Conservation (phyloP, 2,113 vertebrate species). For the Percopsis transmontana region DNA sequence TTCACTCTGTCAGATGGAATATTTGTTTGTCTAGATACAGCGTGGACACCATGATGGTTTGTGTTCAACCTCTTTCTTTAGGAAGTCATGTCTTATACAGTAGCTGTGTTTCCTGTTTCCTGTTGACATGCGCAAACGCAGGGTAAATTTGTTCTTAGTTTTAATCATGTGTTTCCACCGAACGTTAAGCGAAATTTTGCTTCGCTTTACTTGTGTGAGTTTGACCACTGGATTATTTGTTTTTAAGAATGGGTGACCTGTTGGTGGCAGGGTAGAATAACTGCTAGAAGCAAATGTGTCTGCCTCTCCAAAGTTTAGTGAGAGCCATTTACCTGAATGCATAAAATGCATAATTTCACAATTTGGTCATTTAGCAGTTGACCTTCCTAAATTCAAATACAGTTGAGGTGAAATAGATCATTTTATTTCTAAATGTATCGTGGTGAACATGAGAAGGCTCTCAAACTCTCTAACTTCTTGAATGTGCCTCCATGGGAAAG, state of each 20-base stretch:
- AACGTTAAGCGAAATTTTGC: no score
- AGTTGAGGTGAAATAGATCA: neutral
- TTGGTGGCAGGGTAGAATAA: no score
- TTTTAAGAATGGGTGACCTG: no score
- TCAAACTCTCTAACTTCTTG: neutral
- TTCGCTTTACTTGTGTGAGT: no score
- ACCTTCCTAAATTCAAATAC: no score
- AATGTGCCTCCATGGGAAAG: neutral
- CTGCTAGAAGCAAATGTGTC: no score
- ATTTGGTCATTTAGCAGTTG: no score
- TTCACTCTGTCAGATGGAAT: neutral
- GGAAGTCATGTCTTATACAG: neutral
- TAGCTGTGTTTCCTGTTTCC: conserved; percentile 33
- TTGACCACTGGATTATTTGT: no score
- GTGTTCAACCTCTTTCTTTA: neutral
- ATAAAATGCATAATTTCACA: no score
- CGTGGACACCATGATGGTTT: neutral
- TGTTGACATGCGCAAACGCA: neutral
- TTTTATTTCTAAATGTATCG: neutral
- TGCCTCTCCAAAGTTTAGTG: no score
- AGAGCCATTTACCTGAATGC: no score
- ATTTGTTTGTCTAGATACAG: neutral
- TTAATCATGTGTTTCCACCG: no score
- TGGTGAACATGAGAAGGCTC: neutral
- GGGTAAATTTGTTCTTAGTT: neutral